phyloP scores from a whole-genome alignment of 1,140 invertebrate genomes.

The Bilobella aurantiaca region DNA sequence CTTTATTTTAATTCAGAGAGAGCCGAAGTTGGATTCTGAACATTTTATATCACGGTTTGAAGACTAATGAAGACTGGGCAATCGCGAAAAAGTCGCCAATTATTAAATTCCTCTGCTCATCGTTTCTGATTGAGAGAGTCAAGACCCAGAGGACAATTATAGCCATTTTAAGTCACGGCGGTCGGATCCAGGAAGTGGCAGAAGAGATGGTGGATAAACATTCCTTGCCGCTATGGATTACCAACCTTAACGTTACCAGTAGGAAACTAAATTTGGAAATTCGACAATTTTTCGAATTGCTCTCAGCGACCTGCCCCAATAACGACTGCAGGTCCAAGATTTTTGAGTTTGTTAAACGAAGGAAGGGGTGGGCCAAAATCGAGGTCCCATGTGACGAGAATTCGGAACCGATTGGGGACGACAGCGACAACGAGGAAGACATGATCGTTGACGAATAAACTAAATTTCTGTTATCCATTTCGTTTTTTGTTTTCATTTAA shows the following conservation, averaged over 20 bases:
- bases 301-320: conserved; percentile 1
- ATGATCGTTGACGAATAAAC: background rate
- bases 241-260: conserved; percentile 12
- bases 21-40: conserved; percentile 31
- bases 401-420: background rate
- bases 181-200: conserved; percentile 27
- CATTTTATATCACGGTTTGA: conserved; percentile 21
- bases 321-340: conserved; percentile 10
- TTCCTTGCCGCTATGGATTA: conserved; percentile 26
- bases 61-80: conserved; percentile 28
- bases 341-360: conserved; percentile 16
- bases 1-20: conserved; percentile 15
- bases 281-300: conserved; percentile 10
- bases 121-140: conserved; percentile 26
- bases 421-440: background rate
- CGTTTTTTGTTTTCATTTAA: background rate
- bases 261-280: conserved; percentile 16
- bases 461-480: background rate
- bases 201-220: conserved; percentile 27
- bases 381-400: too few species aligned
- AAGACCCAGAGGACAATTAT: conserved; percentile 22
- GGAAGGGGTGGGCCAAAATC: background rate
- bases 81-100: conserved; percentile 26
- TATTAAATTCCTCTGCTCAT: conserved; percentile 31
- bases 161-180: conserved; percentile 22